phyloP scores from a whole-genome alignment of 1,140 invertebrate species.

The Pissodes strobi region DNA sequence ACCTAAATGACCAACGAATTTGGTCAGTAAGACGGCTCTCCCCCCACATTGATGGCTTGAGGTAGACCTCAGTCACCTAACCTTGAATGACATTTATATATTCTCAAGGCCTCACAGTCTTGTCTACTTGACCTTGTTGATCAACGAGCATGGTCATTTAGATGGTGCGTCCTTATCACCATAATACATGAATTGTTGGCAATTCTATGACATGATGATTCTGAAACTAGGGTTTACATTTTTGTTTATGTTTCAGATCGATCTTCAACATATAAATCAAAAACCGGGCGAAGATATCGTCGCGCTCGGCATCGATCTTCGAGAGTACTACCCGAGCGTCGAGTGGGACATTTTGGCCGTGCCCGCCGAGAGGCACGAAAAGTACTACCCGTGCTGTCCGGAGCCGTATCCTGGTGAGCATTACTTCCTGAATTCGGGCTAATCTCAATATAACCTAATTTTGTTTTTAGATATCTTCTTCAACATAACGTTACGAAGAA shows the following conservation, averaged over 20 bases:
- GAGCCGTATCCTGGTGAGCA: constrained; percentile 88
- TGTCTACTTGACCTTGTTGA: no score
- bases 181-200: no score
- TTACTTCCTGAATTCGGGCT: neutral
- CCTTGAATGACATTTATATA: no score
- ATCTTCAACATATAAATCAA: constrained; percentile 89
- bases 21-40: no score
- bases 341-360: constrained; percentile 98
- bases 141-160: no score
- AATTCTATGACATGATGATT: no score
- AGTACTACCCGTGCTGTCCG: constrained; percentile 86
- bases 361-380: constrained; percentile 85
- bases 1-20: no score
- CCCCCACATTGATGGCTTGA: no score
- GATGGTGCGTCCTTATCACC: no score
- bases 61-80: no score
- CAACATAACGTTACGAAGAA: constrained; percentile 93
- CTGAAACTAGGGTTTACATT: neutral
- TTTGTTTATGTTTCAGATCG: constrained; percentile 81
- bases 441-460: neutral
- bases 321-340: constrained; percentile 93
- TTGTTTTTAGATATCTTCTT: constrained; percentile 94
- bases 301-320: constrained; percentile 87
- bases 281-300: constrained; percentile 78
- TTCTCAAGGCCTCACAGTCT: no score